Evolutionary conservation across 2,888 invertebrate species (phyloP), one percentile per base, ranked within the genome.

Genomic region (Neuroscelio doddi): DNA sequence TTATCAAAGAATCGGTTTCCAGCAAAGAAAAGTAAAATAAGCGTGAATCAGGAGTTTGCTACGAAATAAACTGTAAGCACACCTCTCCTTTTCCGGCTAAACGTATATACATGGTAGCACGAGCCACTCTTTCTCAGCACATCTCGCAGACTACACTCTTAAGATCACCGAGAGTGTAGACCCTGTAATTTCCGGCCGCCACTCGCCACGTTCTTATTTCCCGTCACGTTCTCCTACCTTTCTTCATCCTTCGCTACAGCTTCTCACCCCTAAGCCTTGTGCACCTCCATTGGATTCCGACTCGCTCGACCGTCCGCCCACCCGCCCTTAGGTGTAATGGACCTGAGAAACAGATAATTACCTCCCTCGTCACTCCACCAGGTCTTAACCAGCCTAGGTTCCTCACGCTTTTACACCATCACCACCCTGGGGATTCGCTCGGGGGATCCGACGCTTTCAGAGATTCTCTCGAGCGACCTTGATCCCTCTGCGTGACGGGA

Each of bases 171-270:
- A 55, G 55, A 58, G 56, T 69, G 72, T 76, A 75, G 77, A 77
- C 77, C 76, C 76, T 75, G 80, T 81, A 82, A 82, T 82, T 82
- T 82, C 82, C 82, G 80, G 77, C 73, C 76, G 78, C 76, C 78
- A 76, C 77, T 79, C 77, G 78, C 71, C 75, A 77, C 78, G 76
- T 79, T 82, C 79, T 82, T 81, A 81, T 82, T 82, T 82, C 82
- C 82, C 80, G 81, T 80, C 81, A 82, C 81, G 81, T 82, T 74
- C 71, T 59, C 61, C 68, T 65, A 57, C 65, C 69, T 55, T 68
- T 58, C 62, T 56, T 62, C 62, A 56, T 64, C 63, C 65, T 68
- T 49, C 53, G 52, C 67, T 58, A 52, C 57, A 52, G 57, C 57
- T 52, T 50, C 52, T 47, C 39, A 38, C 14, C 47, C 63, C 63